Evolutionary conservation across 1,140 invertebrate genomes (phyloP).

Genomic region (Drosophila paulistorum): DNA sequence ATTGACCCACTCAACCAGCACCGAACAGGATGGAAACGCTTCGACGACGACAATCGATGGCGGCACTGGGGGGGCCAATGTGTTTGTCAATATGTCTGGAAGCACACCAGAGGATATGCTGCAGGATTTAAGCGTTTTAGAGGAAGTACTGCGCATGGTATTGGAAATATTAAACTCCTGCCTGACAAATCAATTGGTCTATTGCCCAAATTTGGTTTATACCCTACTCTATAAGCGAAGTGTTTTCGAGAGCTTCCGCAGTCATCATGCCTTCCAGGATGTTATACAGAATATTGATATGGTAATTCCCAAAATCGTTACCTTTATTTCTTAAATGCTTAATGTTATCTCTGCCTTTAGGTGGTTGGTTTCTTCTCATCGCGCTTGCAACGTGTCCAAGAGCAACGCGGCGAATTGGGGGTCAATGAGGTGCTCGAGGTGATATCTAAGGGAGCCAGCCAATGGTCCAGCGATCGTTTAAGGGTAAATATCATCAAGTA

Average conservation of each 20-base stretch:
- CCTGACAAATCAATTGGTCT: slow-evolving; percentile 92
- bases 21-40: slow-evolving; percentile 44
- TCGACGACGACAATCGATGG: neutral
- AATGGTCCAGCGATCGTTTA: slow-evolving; percentile 95
- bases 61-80: neutral
- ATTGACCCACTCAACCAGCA: neutral
- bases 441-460: slow-evolving; percentile 93
- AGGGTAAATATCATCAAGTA: slow-evolving; percentile 86
- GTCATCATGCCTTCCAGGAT: slow-evolving; percentile 96
- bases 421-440: slow-evolving; percentile 93
- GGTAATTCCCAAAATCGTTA: slow-evolving; percentile 84
- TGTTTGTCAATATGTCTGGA: slow-evolving; percentile 71
- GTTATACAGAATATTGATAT: slow-evolving; percentile 98
- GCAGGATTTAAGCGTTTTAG: slow-evolving; percentile 96
- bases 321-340: neutral
- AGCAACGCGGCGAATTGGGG: slow-evolving; percentile 88
- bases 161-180: slow-evolving; percentile 98
- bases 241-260: slow-evolving; percentile 93
- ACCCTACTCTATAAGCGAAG: slow-evolving; percentile 97
- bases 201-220: slow-evolving; percentile 98
- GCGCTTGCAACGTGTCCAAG: slow-evolving; percentile 87
- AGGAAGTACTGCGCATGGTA: slow-evolving; percentile 98
- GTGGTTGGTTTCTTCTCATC: slow-evolving; percentile 94
- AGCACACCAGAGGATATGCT: slow-evolving; percentile 84
- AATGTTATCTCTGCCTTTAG: slow-evolving; percentile 82